phyloP scores from a whole-genome alignment of 2,888 invertebrate species.

The Lasioglossum zephyrum region DNA sequence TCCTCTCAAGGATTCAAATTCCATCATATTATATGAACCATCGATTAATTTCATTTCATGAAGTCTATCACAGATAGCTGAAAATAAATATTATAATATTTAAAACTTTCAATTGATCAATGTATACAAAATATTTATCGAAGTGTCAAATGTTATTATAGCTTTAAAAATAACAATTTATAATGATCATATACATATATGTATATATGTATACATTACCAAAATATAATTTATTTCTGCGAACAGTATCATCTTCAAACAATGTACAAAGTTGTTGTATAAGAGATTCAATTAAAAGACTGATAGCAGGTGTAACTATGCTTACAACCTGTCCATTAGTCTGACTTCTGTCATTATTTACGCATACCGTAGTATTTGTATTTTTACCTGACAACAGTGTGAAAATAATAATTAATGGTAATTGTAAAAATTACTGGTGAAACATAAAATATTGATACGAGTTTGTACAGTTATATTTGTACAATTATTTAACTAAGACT shows the following conservation, averaged over 20 bases:
- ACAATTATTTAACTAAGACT: neutral
- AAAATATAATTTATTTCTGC: conserved; percentile 88
- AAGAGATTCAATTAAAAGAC: conserved; percentile 89
- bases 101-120: neutral
- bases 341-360: conserved; percentile 31
- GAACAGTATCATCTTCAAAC: conserved; percentile 87
- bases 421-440: too few relatives aligned
- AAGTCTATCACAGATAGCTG: conserved; percentile 88
- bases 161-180: neutral
- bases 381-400: conserved; percentile 62
- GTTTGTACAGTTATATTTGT: neutral
- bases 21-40: conserved; percentile 88
- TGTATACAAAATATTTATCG: neutral
- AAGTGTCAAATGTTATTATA: neutral
- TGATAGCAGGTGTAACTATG: conserved; percentile 86
- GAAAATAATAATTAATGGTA: neutral
- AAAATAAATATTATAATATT: conserved; percentile 47
- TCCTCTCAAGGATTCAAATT: conserved; percentile 89
- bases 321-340: conserved; percentile 68
- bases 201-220: conserved; percentile 75
- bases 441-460: neutral
- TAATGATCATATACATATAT: neutral
- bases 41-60: conserved; percentile 90
- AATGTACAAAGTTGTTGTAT: conserved; percentile 89
- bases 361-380: conserved; percentile 52